Conservation (phyloP, 1,140 invertebrate species). For the Hypothenemus hampei region DNA sequence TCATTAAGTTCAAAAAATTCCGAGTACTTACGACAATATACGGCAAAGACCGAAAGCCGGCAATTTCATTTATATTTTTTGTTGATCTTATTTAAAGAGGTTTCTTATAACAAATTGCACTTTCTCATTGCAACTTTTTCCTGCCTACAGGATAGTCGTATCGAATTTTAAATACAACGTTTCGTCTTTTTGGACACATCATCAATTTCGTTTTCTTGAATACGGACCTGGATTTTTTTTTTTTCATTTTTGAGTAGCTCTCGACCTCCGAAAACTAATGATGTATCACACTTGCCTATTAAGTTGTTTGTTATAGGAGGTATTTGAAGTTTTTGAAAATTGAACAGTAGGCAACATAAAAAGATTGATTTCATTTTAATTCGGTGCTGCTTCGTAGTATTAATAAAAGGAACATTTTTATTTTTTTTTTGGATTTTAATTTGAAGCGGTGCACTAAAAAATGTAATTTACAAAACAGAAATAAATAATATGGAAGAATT, state of each 20-base stretch:
- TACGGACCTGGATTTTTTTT: not conserved
- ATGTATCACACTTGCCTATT: not conserved
- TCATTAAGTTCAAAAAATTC: not conserved
- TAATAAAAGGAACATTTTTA: too few species aligned
- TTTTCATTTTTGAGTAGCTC: not conserved
- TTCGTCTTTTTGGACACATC: not conserved
- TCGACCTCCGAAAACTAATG: not conserved
- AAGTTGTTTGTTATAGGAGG: not conserved
- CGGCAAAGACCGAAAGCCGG: not conserved
- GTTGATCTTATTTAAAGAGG: not conserved
- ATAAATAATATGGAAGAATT: conserved; percentile 1
- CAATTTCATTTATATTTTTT: not conserved
- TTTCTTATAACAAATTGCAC: not conserved
- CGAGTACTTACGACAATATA: not conserved
- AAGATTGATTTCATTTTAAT: too few species aligned
- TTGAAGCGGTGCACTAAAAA: conserved; percentile 2
- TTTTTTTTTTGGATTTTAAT: not conserved
- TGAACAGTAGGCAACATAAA: not conserved
- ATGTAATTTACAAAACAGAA: conserved; percentile 1
- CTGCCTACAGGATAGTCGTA: not conserved
- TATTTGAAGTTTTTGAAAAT: conserved; percentile 3
- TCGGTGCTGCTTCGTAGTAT: too few species aligned
- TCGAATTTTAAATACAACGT: not conserved
- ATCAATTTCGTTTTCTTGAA: not conserved
- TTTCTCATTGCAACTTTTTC: not conserved